Percentiles rank a stretch among this genome's conserved stretches.
phyloP scores from a whole-genome alignment of 2,888 invertebrate species.

The Epistrophe grossulariae region DNA sequence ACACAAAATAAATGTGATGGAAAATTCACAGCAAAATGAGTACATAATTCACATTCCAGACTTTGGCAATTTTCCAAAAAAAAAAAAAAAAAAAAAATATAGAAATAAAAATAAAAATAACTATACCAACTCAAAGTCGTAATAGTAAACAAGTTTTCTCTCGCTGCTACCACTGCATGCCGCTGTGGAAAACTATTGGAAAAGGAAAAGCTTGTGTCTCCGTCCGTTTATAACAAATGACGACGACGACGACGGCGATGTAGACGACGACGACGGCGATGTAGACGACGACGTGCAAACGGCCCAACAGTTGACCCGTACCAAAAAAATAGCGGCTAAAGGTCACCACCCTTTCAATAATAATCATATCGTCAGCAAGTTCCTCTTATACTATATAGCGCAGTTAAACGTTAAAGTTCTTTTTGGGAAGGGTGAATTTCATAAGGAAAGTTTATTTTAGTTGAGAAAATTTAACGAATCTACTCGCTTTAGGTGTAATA shows the following conservation, averaged over 20 bases:
- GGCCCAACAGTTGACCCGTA: constrained; percentile 70
- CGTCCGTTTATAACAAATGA: constrained; percentile 9
- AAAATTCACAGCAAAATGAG: constrained; percentile 75
- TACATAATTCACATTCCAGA: constrained; percentile 76
- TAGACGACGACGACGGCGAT: constrained; percentile 60
- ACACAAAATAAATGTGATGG: constrained; percentile 73
- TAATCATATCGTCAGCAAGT: constrained; percentile 74
- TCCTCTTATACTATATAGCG: constrained; percentile 1
- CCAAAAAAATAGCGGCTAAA: constrained; percentile 63
- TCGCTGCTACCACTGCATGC: neutral
- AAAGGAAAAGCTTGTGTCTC: constrained; percentile 30
- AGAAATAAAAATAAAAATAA: too few relatives aligned
- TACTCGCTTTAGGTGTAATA: too few relatives aligned
- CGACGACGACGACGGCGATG: constrained; percentile 19
- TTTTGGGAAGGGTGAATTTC: constrained; percentile 9
- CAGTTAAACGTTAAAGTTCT: constrained; percentile 22
- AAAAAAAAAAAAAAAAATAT: neutral
- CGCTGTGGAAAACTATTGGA: neutral
- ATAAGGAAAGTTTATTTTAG: neutral
- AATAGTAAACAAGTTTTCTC: constrained; percentile 68
- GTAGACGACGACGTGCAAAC: constrained; percentile 63
- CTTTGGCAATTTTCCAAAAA: constrained; percentile 69
- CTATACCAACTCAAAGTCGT: constrained; percentile 56
- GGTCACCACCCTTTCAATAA: constrained; percentile 75
- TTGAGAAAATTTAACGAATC: neutral